A percentile compares a stretch with the other conserved stretches of the same genome.
Evolutionary conservation across 2,113 vertebrate genomes (phyloP).

Genomic region (Rafetus swinhoei): DNA sequence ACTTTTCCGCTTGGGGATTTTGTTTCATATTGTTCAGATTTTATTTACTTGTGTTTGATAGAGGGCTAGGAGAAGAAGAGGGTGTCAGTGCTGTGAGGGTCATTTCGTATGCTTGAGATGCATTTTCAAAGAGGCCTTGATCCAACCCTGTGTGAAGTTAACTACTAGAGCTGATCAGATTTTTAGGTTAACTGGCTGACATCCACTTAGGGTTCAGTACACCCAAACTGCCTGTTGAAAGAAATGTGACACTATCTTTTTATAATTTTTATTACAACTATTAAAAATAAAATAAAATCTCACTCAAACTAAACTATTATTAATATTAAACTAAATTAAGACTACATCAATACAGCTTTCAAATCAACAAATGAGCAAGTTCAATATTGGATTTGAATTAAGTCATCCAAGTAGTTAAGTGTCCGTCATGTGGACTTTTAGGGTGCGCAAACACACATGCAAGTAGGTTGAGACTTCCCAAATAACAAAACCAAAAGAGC

Average conservation of each 20-base stretch:
- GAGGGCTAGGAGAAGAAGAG: too few species aligned
- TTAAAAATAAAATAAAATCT: too few species aligned
- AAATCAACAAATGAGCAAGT: accelerated
- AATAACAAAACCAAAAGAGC: background rate
- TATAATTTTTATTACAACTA: background rate
- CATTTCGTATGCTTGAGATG: too few species aligned
- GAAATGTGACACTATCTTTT: background rate
- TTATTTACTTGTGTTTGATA: too few species aligned
- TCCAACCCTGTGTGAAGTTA: too few species aligned
- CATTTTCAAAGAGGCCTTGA: too few species aligned
- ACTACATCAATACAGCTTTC: background rate
- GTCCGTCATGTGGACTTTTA: background rate
- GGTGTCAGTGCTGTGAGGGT: too few species aligned
- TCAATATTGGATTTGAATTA: background rate
- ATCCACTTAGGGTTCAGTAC: background rate
- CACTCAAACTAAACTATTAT: background rate
- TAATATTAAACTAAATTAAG: too few species aligned
- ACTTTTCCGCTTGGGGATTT: background rate
- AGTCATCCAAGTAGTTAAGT: background rate
- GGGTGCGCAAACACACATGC: background rate
- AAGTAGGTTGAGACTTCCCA: accelerated
- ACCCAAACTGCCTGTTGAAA: background rate
- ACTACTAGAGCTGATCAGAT: too few species aligned
- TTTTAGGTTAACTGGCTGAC: too few species aligned
- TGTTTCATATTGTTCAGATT: too few species aligned